phyloP scores from a whole-genome alignment of 92 coral and sea anemone genomes.

The Porites divaricata region DNA sequence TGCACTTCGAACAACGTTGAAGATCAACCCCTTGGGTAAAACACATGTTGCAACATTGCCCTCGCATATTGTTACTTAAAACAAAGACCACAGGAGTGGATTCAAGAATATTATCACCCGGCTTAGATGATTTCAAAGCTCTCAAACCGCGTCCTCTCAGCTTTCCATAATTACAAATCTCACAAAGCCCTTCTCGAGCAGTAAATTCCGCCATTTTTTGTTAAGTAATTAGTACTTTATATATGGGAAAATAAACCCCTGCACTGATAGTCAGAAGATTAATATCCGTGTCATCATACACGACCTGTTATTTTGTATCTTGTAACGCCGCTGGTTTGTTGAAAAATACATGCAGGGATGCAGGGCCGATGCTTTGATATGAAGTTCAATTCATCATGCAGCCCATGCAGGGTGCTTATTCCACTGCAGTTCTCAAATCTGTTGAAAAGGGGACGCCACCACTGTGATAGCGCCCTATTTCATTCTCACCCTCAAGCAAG shows the following conservation, averaged over 20 bases:
- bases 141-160: constrained; percentile 84
- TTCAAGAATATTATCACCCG: constrained; percentile 67
- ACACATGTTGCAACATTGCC: constrained; percentile 83
- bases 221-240: too few relatives aligned
- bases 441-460: neutral
- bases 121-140: constrained; percentile 54
- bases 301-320: accelerated
- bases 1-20: constrained; percentile 88
- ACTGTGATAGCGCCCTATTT: neutral
- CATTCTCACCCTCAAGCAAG: neutral
- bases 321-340: neutral
- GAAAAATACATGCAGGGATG: neutral
- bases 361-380: neutral
- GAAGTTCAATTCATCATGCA: neutral
- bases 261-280: constrained; percentile 10
- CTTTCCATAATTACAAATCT: constrained; percentile 57
- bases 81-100: constrained; percentile 72
- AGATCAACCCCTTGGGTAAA: constrained; percentile 55
- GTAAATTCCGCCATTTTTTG: constrained; percentile 49
- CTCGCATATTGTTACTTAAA: constrained; percentile 73
- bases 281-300: neutral
- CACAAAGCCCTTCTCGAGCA: neutral
- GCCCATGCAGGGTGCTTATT: neutral
- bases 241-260: neutral
- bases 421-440: neutral